Percentiles rank a stretch among this genome's conserved stretches.
Conservation (phyloP, 2,888 invertebrate species). For the Netelia virgata region DNA sequence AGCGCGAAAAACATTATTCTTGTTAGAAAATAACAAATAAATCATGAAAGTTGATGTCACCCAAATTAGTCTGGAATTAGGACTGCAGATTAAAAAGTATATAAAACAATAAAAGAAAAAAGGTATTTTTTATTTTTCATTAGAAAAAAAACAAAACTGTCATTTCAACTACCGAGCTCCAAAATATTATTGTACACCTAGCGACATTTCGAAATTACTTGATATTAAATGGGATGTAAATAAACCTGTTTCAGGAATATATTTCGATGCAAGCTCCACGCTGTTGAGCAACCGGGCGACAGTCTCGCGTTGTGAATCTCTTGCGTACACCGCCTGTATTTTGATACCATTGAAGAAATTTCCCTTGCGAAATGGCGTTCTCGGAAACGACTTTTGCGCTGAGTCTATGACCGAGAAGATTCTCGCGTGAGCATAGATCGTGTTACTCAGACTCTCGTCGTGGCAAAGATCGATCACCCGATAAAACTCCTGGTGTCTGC, state of each 20-base stretch:
- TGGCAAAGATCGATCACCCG: conserved; percentile 86
- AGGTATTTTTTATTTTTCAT: too few species aligned
- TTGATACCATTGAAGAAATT: conserved; percentile 85
- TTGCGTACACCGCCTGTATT: conserved; percentile 80
- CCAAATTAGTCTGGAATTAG: too few species aligned
- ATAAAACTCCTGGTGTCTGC: conserved; percentile 81
- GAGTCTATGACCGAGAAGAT: conserved; percentile 85
- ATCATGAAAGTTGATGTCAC: too few species aligned
- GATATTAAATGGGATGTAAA: not conserved
- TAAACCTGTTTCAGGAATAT: conserved; percentile 73
- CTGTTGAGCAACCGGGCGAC: conserved; percentile 75
- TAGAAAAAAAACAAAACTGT: not conserved
- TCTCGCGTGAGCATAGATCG: conserved; percentile 86
- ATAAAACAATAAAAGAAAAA: too few species aligned
- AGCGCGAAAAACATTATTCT: too few species aligned
- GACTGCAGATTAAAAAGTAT: too few species aligned
- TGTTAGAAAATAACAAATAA: too few species aligned
- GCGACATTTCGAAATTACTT: too few species aligned
- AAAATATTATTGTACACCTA: not conserved
- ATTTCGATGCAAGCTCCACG: conserved; percentile 72
- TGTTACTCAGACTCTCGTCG: conserved; percentile 85
- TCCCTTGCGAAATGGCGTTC: conserved; percentile 86
- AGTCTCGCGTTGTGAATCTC: conserved; percentile 68
- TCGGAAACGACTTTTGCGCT: conserved; percentile 85
- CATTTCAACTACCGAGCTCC: not conserved